A percentile compares a stretch with the other conserved stretches of the same genome.
These are phyloP conservation scores for Xiphophorus birchmanni DNA, from an alignment of 2,797 vertebrate genomes.

Conservation along the genomic window DNA sequence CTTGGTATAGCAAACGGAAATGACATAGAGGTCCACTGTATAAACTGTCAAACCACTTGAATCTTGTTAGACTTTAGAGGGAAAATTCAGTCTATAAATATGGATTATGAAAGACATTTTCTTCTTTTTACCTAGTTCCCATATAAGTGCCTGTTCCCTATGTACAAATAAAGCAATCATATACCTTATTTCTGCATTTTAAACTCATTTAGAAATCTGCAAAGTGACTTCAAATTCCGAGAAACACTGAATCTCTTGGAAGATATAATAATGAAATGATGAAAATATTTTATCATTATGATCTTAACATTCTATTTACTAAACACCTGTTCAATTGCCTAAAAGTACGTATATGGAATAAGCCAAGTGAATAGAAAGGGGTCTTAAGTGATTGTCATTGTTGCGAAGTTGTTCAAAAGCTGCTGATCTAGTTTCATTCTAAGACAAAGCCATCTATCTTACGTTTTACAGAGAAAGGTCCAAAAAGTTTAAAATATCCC, in stretches of 20 bases:
- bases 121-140: conserved; percentile 5
- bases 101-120: conserved; percentile 42
- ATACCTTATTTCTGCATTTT: background rate
- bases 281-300: background rate
- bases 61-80: conserved; percentile 49
- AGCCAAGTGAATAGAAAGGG: background rate
- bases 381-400: background rate
- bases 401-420: background rate
- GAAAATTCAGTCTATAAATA: conserved; percentile 56
- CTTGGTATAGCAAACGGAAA: conserved; percentile 69
- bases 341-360: background rate
- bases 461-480: background rate
- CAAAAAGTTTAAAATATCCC: background rate
- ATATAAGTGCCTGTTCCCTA: background rate
- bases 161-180: background rate
- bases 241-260: background rate
- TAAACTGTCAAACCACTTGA: conserved; percentile 64
- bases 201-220: background rate
- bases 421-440: background rate
- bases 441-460: background rate
- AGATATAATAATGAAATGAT: no score
- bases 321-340: background rate
- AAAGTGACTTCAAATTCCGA: background rate
- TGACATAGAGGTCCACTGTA: conserved; percentile 69
- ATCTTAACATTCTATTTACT: background rate